These are phyloP conservation scores for Halocynthia roretzi DNA, from an alignment of 23 tunicate species.

Conservation along the genomic window DNA sequence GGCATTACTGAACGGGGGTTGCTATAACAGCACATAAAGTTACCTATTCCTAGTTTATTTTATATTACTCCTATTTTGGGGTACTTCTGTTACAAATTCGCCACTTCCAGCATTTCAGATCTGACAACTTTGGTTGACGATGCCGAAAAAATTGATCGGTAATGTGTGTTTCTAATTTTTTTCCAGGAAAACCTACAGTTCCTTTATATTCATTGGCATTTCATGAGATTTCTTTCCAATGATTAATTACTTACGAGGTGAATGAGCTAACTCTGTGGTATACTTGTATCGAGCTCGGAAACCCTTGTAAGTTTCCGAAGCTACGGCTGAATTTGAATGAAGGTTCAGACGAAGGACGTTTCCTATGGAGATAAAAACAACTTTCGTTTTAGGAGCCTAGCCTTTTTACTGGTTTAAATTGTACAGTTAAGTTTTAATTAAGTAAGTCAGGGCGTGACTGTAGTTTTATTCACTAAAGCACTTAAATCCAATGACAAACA, in stretches of 20 bases:
- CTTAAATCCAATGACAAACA: background rate
- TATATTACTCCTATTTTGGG: too few species aligned
- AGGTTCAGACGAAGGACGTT: background rate
- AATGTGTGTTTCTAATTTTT: too few species aligned
- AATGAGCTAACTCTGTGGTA: background rate
- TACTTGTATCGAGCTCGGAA: slow-evolving; percentile 14
- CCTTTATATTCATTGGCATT: background rate
- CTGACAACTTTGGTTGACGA: background rate
- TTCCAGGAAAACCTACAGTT: too few species aligned
- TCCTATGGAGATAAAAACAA: background rate
- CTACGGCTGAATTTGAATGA: slow-evolving; percentile 12
- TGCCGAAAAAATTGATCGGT: too few species aligned
- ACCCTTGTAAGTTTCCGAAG: background rate
- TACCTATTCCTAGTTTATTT: too few species aligned
- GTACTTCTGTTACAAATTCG: background rate
- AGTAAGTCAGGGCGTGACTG: background rate
- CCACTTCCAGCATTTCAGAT: too few species aligned
- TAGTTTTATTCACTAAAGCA: background rate
- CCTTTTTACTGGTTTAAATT: slow-evolving; percentile 2
- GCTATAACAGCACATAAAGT: too few species aligned
- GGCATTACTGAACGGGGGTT: too few species aligned
- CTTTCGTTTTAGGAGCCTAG: background rate
- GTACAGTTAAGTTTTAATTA: background rate
- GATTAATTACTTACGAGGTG: background rate
- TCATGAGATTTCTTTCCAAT: background rate